Evolutionary conservation across 2,888 invertebrate species (phyloP).

Genomic region (Silvanus unidentatus): DNA sequence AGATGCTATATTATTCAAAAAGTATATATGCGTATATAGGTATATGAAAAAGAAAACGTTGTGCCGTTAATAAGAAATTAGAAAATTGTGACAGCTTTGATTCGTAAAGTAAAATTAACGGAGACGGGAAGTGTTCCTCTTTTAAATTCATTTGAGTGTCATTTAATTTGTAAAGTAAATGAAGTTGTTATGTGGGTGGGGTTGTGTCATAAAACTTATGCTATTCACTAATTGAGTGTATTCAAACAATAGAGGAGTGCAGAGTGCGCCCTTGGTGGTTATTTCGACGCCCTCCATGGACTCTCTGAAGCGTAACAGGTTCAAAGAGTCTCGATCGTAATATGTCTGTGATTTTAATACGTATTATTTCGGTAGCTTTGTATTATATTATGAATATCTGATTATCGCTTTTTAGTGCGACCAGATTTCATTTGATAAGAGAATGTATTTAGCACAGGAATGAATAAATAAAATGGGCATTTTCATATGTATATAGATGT

Average conservation of each 20-base stretch:
- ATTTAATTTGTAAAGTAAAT: slow-evolving; percentile 15
- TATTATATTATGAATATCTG: slow-evolving; percentile 37
- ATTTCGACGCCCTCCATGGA: slow-evolving; percentile 36
- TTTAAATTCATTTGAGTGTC: slow-evolving; percentile 11
- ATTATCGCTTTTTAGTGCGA: slow-evolving; percentile 38
- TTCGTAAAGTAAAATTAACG: no score
- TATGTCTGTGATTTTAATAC: slow-evolving; percentile 45
- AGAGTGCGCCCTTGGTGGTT: slow-evolving; percentile 34
- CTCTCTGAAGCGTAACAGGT: slow-evolving; percentile 41
- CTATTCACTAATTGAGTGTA: slow-evolving; percentile 44
- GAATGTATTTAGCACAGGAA: slow-evolving; percentile 20
- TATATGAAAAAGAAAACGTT: no score
- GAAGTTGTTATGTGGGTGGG: slow-evolving; percentile 13
- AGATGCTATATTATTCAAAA: no score
- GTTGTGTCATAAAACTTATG: slow-evolving; percentile 29
- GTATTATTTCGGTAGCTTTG: slow-evolving; percentile 44
- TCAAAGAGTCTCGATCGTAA: slow-evolving; percentile 43
- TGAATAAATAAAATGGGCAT: slow-evolving; percentile 18
- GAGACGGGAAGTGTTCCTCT: no score
- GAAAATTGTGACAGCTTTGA: no score
- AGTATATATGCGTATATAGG: no score
- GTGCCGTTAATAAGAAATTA: no score
- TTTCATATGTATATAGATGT: no score
- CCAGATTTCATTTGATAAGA: slow-evolving; percentile 24
- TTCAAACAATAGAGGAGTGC: slow-evolving; percentile 41